Base-by-base conservation (phyloP, 2,113 vertebrate species). In the Burhinus bistriatus region DNA sequence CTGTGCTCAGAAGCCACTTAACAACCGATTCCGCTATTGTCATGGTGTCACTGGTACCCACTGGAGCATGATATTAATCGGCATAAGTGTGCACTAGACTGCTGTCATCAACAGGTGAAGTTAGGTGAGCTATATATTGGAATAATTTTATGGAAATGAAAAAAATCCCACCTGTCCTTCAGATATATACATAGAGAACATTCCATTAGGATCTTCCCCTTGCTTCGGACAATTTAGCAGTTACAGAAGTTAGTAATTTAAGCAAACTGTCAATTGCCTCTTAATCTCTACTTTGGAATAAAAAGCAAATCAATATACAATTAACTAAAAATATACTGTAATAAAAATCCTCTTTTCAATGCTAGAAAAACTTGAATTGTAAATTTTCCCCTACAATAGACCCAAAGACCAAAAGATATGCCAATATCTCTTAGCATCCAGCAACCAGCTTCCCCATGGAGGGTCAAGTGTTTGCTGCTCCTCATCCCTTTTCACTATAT, bases 271-370 rank as follows among this genome's bases (percentile, higher is more conserved):
- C 52, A 90, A 36, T 78, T 89, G 27, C 52, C 15, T 59, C 51
- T 92, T 95, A 89, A 93, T 84, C 59, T 89, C 38, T 93, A 45
- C 47, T 59, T 34, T 49, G 42, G 64, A 90, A 87, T 90, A 81
- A 83, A 92, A 65, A 83, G 29, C 2, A 13, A 89, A 92, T 84
- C 80, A 57, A 94, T 96, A 92, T 7, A 59, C 42, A 95, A 95
- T 94, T 92, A 92, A 76, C 69, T 66, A 69, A 93, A 95, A 86
- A 90, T 84, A 87, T 14, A 64, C n/a, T 44, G 21, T 6, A 78
- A 83, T 90, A 90, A 90, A 93, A 93, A 66, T 51, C 32, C 9
- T 55, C 8, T 78, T 89, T 83, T 68, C 76, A 57, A 51, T 1
- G 1, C 23, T 29, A 32, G 38, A 69, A 86, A 64, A 57, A 32